Evolutionary conservation across 2,113 vertebrate genomes (phyloP).

Genomic region (Malurus elegans): DNA sequence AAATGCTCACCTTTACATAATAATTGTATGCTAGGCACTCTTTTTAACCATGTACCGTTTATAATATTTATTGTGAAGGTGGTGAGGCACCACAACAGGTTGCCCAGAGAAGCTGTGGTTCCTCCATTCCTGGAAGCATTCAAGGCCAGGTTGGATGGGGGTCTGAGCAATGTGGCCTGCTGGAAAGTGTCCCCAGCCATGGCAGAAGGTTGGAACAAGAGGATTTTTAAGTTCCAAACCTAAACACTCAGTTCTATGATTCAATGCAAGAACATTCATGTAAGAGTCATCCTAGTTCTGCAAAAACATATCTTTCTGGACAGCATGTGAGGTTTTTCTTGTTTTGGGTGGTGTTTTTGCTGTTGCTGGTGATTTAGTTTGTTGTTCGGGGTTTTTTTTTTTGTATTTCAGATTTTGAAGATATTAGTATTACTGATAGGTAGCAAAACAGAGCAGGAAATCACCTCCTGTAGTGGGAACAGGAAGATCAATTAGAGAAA

Average conservation of each 20-base stretch:
- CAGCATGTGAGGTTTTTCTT: neutral
- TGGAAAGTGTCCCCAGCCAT: neutral
- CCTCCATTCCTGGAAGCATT: neutral
- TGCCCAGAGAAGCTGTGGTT: neutral
- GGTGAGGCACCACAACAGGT: neutral
- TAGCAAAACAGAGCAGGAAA: neutral
- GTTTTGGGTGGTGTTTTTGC: rapidly evolving
- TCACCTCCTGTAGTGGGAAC: neutral
- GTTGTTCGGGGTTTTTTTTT: rapidly evolving
- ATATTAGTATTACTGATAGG: neutral
- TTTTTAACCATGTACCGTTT: neutral
- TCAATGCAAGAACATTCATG: neutral
- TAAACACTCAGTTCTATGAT: neutral
- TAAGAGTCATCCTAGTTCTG: neutral
- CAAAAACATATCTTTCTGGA: neutral
- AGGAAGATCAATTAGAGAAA: neutral
- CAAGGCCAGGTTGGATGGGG: neutral
- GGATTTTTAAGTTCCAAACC: neutral
- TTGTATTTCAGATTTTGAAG: neutral
- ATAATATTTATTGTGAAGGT: neutral
- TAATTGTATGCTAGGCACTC: neutral
- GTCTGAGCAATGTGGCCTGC: neutral
- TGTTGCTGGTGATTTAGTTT: neutral
- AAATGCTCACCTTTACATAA: neutral
- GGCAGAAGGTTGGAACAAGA: neutral